Conservation (phyloP, 2,888 invertebrate species). For the Diabrotica balteata region DNA sequence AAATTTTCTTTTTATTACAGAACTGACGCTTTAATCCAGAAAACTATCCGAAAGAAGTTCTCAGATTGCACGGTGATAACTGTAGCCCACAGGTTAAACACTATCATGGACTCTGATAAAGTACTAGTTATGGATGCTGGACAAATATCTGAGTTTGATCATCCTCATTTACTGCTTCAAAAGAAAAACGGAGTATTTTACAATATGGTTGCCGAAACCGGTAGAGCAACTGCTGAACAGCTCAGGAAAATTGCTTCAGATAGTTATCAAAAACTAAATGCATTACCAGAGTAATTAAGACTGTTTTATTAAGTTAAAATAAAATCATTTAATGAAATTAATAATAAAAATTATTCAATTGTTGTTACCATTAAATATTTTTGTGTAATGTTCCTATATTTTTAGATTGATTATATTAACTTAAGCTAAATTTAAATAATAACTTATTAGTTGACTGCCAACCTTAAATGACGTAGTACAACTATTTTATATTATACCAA, state of each 20-base stretch:
- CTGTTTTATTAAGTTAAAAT: too few relatives aligned
- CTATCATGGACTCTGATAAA: constrained; percentile 90
- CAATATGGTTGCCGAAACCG: constrained; percentile 69
- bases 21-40: constrained; percentile 85
- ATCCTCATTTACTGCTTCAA: constrained; percentile 72
- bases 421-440: too few relatives aligned
- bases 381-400: too few relatives aligned
- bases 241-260: constrained; percentile 18
- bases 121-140: constrained; percentile 89
- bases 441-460: too few relatives aligned
- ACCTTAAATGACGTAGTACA: too few relatives aligned
- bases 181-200: constrained; percentile 68
- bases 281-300: too few relatives aligned
- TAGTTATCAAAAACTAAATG: constrained; percentile 3
- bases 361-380: too few relatives aligned
- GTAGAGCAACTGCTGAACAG: constrained; percentile 15
- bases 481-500: too few relatives aligned
- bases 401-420: too few relatives aligned
- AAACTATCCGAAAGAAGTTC: constrained; percentile 81
- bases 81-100: constrained; percentile 89
- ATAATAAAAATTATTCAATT: too few relatives aligned
- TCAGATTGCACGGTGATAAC: constrained; percentile 86
- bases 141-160: constrained; percentile 77
- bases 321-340: too few relatives aligned
- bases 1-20: constrained; percentile 32